Evolutionary conservation across 2,113 vertebrate species (phyloP).

Genomic region (Callocephalon fimbriatum): DNA sequence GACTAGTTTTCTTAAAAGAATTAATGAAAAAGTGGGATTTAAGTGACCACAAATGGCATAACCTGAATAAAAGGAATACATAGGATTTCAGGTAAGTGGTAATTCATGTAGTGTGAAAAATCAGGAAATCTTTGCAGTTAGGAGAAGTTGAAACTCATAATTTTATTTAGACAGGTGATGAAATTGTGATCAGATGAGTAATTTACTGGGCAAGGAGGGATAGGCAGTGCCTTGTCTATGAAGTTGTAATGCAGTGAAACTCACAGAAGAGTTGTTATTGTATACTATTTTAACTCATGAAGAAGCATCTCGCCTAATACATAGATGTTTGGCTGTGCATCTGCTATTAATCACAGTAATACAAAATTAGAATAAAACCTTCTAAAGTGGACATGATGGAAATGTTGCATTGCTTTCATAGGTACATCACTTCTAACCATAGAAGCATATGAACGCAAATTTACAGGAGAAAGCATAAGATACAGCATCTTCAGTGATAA

Average conservation of each 20-base stretch:
- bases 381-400: background rate
- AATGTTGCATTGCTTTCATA: conserved; percentile 52
- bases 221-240: background rate
- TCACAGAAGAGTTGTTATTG: background rate
- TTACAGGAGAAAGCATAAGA: conserved; percentile 70
- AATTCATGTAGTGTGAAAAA: background rate
- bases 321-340: background rate
- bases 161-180: background rate
- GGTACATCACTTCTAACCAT: conserved; percentile 86
- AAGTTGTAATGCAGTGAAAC: background rate
- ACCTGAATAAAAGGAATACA: background rate
- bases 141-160: background rate
- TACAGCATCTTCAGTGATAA: conserved; percentile 87
- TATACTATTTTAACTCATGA: background rate
- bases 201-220: background rate
- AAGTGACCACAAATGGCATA: background rate
- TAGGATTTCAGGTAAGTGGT: background rate
- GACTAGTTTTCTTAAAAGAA: background rate
- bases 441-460: conserved; percentile 74
- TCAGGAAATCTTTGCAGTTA: background rate
- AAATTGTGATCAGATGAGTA: background rate
- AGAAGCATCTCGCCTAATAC: background rate
- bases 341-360: background rate
- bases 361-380: background rate
- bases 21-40: background rate